phyloP scores from a whole-genome alignment of 2,888 invertebrate genomes.

The Schizaphis graminum region DNA sequence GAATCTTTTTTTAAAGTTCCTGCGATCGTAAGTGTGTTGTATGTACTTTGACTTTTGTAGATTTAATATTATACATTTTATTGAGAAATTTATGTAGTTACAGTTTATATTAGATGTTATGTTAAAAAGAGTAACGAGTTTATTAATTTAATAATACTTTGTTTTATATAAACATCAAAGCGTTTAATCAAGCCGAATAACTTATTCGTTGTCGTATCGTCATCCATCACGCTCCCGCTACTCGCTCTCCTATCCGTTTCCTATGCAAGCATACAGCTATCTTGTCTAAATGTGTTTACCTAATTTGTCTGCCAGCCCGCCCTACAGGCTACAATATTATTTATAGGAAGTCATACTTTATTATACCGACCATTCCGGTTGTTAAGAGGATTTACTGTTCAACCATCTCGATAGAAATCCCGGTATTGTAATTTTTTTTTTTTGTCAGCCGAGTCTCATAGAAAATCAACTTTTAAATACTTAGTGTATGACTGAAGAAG shows the following conservation, averaged over 20 bases:
- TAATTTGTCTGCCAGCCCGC: neutral
- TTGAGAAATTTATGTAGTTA: neutral
- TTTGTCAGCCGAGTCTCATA: neutral
- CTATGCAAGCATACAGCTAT: neutral
- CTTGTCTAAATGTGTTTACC: neutral
- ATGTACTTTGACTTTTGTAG: neutral
- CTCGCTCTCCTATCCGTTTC: neutral
- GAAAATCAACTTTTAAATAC: neutral
- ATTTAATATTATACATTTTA: neutral
- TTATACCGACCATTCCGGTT: neutral
- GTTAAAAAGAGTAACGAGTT: neutral
- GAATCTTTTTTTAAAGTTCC: neutral
- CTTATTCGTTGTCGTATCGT: neutral
- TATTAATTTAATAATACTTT: neutral
- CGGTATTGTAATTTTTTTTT: neutral
- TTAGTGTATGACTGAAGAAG: neutral
- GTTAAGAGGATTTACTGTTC: neutral
- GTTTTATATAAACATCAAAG: neutral
- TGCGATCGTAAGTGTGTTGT: neutral
- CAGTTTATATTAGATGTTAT: neutral
- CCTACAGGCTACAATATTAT: neutral
- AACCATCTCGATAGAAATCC: neutral
- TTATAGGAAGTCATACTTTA: constrained; percentile 6
- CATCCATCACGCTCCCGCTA: neutral
- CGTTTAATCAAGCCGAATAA: neutral